Evolutionary conservation across 2,113 vertebrate genomes (phyloP).

Genomic region (Rallus limicola): DNA sequence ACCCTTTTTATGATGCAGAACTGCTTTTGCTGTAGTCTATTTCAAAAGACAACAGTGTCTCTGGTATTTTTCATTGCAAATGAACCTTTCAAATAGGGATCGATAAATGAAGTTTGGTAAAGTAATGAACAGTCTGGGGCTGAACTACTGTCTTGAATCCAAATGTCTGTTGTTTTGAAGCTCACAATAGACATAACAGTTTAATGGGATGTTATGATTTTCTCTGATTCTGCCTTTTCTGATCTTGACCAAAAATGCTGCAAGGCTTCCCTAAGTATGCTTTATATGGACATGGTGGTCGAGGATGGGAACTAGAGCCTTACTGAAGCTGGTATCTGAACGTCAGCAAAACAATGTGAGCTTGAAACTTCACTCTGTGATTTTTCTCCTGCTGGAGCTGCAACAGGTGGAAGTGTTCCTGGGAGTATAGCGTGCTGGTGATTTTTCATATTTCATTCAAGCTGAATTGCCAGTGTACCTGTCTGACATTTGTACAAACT

Average conservation of each 20-base stretch:
- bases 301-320: not conserved
- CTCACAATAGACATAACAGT: not conserved
- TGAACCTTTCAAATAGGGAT: not conserved
- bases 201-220: not conserved
- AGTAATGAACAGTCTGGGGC: not conserved
- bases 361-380: not conserved
- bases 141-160: not conserved
- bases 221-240: not conserved
- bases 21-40: not conserved
- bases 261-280: not conserved
- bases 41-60: not conserved
- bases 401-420: not conserved
- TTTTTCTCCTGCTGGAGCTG: not conserved
- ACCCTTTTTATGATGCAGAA: not conserved
- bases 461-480: not conserved
- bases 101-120: not conserved
- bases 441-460: not conserved
- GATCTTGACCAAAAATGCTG: not conserved
- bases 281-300: not conserved
- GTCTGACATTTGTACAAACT: not conserved
- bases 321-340: not conserved
- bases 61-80: not conserved
- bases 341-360: not conserved
- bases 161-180: not conserved
- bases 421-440: not conserved